Evolutionary conservation across 2,888 invertebrate genomes (phyloP).

Genomic region (Drosophila buzzatii): DNA sequence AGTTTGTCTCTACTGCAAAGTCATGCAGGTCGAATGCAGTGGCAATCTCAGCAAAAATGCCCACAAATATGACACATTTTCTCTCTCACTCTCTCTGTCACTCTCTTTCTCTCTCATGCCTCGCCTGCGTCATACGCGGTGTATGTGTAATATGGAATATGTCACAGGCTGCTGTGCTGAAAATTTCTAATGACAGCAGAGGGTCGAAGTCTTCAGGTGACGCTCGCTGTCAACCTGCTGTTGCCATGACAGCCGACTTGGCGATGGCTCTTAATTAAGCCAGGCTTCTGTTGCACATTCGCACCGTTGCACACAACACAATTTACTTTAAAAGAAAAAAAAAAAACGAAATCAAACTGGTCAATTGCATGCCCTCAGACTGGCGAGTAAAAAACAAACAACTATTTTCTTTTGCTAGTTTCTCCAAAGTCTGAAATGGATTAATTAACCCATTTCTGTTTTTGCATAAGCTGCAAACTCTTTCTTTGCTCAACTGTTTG

Average conservation of each 20-base stretch:
- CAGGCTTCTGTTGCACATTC: slow-evolving; percentile 62
- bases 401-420: slow-evolving; percentile 22
- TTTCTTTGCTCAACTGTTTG: slow-evolving; percentile 17
- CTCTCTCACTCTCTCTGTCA: background rate
- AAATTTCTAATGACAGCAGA: slow-evolving; percentile 26
- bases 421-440: slow-evolving; percentile 41
- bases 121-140: slow-evolving; percentile 16
- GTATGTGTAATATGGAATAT: slow-evolving; percentile 42
- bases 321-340: slow-evolving; percentile 49
- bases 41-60: slow-evolving; percentile 17
- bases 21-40: background rate
- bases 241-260: slow-evolving; percentile 15
- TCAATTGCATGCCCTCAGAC: slow-evolving; percentile 24
- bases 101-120: too few relatives aligned
- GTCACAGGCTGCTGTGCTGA: slow-evolving; percentile 3
- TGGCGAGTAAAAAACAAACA: slow-evolving; percentile 17
- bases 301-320: slow-evolving; percentile 58
- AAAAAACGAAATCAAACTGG: slow-evolving; percentile 27
- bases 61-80: slow-evolving; percentile 12
- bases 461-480: slow-evolving; percentile 14
- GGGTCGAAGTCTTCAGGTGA: slow-evolving; percentile 6
- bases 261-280: slow-evolving; percentile 61
- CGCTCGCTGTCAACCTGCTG: slow-evolving; percentile 11
- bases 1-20: background rate
- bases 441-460: slow-evolving; percentile 64